Percentiles rank a stretch among this genome's conserved stretches.
These are phyloP conservation scores for Callaeas wilsoni DNA, from an alignment of 2,113 vertebrate species.

Conservation along the genomic window DNA sequence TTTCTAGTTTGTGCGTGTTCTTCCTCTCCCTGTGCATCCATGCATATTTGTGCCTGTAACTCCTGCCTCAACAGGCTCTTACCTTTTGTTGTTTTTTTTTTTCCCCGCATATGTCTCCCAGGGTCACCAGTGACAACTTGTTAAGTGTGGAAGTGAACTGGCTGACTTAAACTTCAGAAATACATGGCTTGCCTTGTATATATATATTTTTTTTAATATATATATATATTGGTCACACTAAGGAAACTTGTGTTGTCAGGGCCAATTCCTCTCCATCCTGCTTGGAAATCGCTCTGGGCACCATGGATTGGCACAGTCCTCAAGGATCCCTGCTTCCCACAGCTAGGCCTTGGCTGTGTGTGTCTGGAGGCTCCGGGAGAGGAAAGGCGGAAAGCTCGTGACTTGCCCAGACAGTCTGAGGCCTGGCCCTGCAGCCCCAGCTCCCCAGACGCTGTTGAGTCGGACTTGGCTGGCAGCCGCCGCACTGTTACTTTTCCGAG, in stretches of 20 bases:
- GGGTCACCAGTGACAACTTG: background rate
- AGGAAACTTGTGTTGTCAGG: background rate
- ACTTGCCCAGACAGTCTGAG: conserved; percentile 77
- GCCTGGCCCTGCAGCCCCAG: conserved; percentile 66
- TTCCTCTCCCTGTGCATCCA: accelerated
- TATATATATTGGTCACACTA: background rate
- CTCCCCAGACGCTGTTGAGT: conserved; percentile 71
- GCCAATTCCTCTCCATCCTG: conserved; percentile 30
- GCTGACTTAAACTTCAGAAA: background rate
- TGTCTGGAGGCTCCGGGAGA: conserved; percentile 66
- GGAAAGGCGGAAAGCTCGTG: conserved; percentile 67
- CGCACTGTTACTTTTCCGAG: conserved; percentile 69
- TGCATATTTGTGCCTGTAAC: background rate
- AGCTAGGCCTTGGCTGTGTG: conserved; percentile 65
- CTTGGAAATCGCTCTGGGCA: conserved; percentile 48
- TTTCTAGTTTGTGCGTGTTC: background rate
- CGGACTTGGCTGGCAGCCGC: conserved; percentile 71
- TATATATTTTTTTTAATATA: background rate
- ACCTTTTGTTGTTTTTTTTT: background rate
- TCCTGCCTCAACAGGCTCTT: background rate
- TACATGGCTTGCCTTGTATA: background rate
- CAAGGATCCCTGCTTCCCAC: conserved; percentile 64
- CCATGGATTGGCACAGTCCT: conserved; percentile 1
- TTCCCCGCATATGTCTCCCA: background rate
- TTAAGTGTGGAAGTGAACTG: background rate